phyloP scores from a whole-genome alignment of 2,113 vertebrate species.

The Ceyx margarethae region DNA sequence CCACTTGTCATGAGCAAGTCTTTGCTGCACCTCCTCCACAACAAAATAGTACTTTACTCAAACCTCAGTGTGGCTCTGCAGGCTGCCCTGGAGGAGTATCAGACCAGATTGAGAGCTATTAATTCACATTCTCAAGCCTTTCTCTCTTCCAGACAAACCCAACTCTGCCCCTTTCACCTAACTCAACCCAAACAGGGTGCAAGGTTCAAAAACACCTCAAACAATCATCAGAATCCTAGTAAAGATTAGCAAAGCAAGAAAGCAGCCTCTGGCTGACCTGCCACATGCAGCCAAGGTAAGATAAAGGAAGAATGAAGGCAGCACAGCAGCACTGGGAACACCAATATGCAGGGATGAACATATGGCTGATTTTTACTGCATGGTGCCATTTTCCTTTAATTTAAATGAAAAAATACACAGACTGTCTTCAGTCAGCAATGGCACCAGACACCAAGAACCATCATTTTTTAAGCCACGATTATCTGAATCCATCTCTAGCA shows the following conservation, averaged over 20 bases:
- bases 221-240: neutral
- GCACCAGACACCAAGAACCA: neutral
- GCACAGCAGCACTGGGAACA: too few relatives aligned
- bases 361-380: neutral
- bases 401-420: neutral
- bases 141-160: neutral
- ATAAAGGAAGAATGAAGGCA: neutral
- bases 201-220: neutral
- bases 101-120: neutral
- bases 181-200: neutral
- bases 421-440: neutral
- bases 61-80: neutral
- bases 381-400: neutral
- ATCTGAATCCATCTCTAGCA: neutral
- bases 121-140: too few relatives aligned
- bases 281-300: neutral
- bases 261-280: neutral
- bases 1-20: neutral
- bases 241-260: neutral
- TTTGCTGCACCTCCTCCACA: neutral
- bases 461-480: neutral
- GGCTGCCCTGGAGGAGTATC: neutral
- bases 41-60: neutral
- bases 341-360: accelerated
- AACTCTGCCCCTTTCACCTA: neutral